phyloP scores from a whole-genome alignment of 2,888 invertebrate genomes.

The Agrochola litura region DNA sequence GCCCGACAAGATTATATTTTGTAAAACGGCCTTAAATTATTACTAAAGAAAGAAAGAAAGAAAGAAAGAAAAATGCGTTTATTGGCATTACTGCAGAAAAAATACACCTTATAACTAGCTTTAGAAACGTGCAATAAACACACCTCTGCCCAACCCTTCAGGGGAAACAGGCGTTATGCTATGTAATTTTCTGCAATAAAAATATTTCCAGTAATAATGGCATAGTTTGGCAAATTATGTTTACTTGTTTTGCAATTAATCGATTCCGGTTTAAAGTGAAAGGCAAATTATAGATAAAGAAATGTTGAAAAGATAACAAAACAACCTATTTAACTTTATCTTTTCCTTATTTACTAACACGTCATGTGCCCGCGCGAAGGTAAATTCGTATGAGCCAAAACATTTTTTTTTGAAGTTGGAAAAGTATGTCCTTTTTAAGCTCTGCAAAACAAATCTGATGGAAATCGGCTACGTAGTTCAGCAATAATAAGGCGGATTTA shows the following conservation, averaged over 20 bases:
- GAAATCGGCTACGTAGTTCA: neutral
- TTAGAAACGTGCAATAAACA: neutral
- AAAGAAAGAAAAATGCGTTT: too few species aligned
- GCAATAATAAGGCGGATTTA: neutral
- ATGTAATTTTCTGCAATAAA: neutral
- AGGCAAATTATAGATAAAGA: constrained; percentile 16
- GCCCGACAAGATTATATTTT: neutral
- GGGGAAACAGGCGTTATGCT: neutral
- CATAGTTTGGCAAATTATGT: neutral
- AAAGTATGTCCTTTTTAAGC: neutral
- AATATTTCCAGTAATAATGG: neutral
- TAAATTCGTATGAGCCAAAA: neutral
- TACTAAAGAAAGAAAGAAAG: too few species aligned
- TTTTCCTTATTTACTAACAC: constrained; percentile 28
- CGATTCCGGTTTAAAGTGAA: neutral
- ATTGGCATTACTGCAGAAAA: too few species aligned
- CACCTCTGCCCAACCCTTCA: neutral
- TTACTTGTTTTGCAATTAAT: neutral
- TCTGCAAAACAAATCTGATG: neutral
- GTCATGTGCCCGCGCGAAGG: neutral
- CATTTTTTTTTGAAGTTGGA: neutral
- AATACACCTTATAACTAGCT: too few species aligned
- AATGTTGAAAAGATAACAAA: constrained; percentile 1
- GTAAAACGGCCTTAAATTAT: neutral
- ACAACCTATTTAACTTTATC: neutral